Percentiles rank a stretch among this genome's conserved stretches.
Conservation (phyloP, 2,888 invertebrate species). For the Hofmannophila pseudospretella region DNA sequence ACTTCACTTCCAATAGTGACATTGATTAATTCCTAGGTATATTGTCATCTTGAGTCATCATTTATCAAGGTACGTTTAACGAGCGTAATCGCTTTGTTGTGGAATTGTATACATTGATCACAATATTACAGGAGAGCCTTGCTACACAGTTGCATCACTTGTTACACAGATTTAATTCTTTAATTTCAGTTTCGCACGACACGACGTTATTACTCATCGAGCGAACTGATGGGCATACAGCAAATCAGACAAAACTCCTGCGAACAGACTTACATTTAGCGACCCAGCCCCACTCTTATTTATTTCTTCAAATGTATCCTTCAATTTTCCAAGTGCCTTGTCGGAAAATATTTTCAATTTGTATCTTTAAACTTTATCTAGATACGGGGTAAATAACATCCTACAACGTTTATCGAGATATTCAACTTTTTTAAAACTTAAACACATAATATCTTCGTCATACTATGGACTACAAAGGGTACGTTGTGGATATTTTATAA, state of each 20-base stretch:
- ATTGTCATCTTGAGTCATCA: too few relatives aligned
- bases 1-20: too few relatives aligned
- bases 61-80: too few relatives aligned
- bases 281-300: conserved; percentile 25
- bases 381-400: neutral
- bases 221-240: conserved; percentile 84
- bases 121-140: neutral
- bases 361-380: too few relatives aligned
- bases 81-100: too few relatives aligned
- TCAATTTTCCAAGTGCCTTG: conserved; percentile 59
- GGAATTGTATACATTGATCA: neutral
- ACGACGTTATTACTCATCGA: conserved; percentile 86
- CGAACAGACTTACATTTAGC: conserved; percentile 92
- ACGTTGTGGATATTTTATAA: conserved; percentile 19
- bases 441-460: conserved; percentile 6
- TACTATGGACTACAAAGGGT: conserved; percentile 35
- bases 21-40: too few relatives aligned
- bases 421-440: neutral
- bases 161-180: conserved; percentile 34
- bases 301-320: conserved; percentile 29
- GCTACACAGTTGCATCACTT: neutral
- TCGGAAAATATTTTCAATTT: conserved; percentile 26
- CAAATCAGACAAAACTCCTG: conserved; percentile 88
- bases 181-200: conserved; percentile 86
- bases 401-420: neutral